phyloP scores from a whole-genome alignment of 2,888 invertebrate species.

The Isoperla grammatica region DNA sequence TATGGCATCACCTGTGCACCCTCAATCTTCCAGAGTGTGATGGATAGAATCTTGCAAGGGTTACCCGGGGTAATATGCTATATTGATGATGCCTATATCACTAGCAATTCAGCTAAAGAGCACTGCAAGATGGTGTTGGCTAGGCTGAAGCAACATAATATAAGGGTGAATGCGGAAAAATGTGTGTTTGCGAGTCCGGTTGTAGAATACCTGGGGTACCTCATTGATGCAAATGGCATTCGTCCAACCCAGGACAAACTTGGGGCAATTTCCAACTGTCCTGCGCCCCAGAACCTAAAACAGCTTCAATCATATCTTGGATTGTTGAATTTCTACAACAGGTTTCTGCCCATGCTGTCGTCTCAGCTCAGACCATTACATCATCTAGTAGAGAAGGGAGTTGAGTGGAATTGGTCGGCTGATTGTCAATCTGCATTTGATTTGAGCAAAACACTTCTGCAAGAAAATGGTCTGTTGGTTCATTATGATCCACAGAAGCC shows the following conservation, averaged over 20 bases:
- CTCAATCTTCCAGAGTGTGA: not conserved
- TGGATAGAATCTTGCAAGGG: constrained; percentile 13
- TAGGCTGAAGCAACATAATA: constrained; percentile 31
- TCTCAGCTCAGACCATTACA: not conserved
- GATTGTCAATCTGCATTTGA: not conserved
- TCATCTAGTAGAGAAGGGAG: not conserved
- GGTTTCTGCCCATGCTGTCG: constrained; percentile 7
- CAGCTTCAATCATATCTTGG: constrained; percentile 1
- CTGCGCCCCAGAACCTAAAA: not conserved
- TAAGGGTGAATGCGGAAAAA: constrained; percentile 33
- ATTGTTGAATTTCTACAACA: constrained; percentile 11
- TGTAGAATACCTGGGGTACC: constrained; percentile 35
- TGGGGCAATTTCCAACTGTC: not conserved
- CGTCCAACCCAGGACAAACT: not conserved
- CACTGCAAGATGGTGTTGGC: constrained; percentile 27
- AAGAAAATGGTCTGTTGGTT: not conserved
- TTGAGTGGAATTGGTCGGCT: not conserved
- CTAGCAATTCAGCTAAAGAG: constrained; percentile 24
- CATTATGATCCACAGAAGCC: not conserved
- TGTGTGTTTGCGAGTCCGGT: constrained; percentile 31
- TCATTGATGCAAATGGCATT: not conserved
- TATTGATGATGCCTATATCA: constrained; percentile 32
- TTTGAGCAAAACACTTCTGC: not conserved
- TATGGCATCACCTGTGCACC: not conserved
- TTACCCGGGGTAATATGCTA: constrained; percentile 22